A percentile compares a stretch with the other conserved stretches of the same genome.
Evolutionary conservation across 1,140 invertebrate genomes (phyloP).

Genomic region (Camponotus pennsylvanicus): DNA sequence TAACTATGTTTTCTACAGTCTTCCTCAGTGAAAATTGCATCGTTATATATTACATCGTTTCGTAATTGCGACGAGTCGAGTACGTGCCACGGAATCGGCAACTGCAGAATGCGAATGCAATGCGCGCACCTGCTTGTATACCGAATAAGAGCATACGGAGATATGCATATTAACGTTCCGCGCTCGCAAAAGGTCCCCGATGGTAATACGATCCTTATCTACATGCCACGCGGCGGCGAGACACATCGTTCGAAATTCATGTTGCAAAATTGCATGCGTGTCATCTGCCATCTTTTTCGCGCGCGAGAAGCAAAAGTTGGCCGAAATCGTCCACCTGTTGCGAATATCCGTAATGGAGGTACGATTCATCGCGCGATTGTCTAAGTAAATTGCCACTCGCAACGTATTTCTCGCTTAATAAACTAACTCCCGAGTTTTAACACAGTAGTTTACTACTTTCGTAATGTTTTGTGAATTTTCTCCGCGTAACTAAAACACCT

Average conservation of each 20-base stretch:
- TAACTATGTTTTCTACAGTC: not conserved
- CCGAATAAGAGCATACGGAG: slow-evolving; percentile 24
- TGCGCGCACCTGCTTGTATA: slow-evolving; percentile 58
- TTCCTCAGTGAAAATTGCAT: not conserved
- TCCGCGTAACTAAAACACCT: not conserved
- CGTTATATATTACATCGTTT: not conserved
- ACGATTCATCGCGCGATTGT: slow-evolving; percentile 28
- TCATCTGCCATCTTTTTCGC: not conserved
- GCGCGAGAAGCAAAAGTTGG: slow-evolving; percentile 14
- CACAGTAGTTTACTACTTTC: not conserved
- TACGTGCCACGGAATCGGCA: slow-evolving; percentile 26
- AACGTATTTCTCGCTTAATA: not conserved
- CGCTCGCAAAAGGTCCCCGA: slow-evolving; percentile 46
- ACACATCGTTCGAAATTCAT: slow-evolving; percentile 46
- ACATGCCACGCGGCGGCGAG: slow-evolving; percentile 31
- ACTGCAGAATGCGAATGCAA: slow-evolving; percentile 53
- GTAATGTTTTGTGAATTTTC: not conserved
- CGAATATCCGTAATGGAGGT: slow-evolving; percentile 30
- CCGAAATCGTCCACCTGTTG: slow-evolving; percentile 49
- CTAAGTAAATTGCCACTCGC: slow-evolving; percentile 17
- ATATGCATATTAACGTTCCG: slow-evolving; percentile 60
- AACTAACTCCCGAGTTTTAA: not conserved
- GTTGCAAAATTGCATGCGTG: slow-evolving; percentile 1
- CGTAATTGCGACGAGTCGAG: not conserved
- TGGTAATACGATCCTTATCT: slow-evolving; percentile 67